A percentile compares a stretch with the other conserved stretches of the same genome.
Evolutionary conservation across 2,888 invertebrate species (phyloP).

Genomic region (Neria commutata): DNA sequence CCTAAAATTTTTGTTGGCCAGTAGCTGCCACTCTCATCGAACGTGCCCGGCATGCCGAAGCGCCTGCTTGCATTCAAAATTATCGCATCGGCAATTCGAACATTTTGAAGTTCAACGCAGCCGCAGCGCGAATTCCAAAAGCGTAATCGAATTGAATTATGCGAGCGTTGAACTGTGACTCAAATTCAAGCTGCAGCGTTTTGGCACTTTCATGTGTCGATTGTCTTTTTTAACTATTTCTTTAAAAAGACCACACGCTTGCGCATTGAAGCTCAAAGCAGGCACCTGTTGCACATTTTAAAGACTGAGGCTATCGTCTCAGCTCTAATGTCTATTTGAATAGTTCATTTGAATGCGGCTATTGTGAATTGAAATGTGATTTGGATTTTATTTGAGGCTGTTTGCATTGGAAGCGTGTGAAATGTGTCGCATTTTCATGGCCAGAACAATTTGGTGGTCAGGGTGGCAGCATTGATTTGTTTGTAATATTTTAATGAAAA

Average conservation of each 20-base stretch:
- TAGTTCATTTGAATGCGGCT: too few relatives aligned
- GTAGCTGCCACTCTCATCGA: neutral
- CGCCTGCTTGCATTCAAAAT: too few relatives aligned
- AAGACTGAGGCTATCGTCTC: too few relatives aligned
- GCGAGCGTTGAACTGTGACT: constrained; percentile 16
- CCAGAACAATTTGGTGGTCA: constrained; percentile 11
- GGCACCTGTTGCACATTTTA: constrained; percentile 22
- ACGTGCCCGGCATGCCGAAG: constrained; percentile 10
- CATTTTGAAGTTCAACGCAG: constrained; percentile 8
- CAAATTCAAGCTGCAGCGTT: neutral
- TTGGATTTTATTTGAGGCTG: too few relatives aligned
- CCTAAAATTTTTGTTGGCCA: neutral
- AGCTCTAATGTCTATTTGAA: too few relatives aligned
- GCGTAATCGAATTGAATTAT: constrained; percentile 20
- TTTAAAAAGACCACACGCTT: too few relatives aligned
- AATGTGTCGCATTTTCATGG: too few relatives aligned
- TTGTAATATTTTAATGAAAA: too few relatives aligned
- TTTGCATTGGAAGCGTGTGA: too few relatives aligned
- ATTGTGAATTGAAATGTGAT: too few relatives aligned
- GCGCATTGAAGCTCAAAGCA: constrained; percentile 28
- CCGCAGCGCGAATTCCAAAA: constrained; percentile 12
- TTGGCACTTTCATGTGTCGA: neutral
- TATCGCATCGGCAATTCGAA: too few relatives aligned
- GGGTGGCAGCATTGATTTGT: constrained; percentile 5
- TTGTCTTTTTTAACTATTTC: constrained; percentile 13